Percentiles rank a stretch among this genome's conserved stretches.
Evolutionary conservation across 1,140 invertebrate species (phyloP).

Genomic region (Lordiphosa collinella): DNA sequence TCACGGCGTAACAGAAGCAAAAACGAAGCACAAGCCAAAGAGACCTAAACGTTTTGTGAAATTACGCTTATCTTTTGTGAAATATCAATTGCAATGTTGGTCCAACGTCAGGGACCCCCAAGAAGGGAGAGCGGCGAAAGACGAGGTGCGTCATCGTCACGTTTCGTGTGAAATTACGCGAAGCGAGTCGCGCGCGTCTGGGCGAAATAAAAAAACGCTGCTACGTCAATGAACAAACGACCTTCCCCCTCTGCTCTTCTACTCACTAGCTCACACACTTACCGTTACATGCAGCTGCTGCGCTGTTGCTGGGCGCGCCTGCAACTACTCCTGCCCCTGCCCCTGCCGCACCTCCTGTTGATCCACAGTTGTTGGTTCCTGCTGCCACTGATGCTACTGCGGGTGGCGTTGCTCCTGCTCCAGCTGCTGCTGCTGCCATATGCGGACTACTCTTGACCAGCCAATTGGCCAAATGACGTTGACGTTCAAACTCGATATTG

Average conservation of each 20-base stretch:
- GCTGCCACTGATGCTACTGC: conserved; percentile 17
- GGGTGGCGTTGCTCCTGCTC: conserved; percentile 18
- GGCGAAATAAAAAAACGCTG: conserved; percentile 5
- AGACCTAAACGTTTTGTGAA: conserved; percentile 67
- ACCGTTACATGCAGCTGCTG: conserved; percentile 64
- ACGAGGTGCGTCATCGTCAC: conserved; percentile 51
- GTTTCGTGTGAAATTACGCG: conserved; percentile 73
- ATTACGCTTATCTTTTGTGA: conserved; percentile 69
- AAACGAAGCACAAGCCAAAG: conserved; percentile 17
- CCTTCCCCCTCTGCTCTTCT: neutral
- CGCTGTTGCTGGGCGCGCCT: conserved; percentile 58
- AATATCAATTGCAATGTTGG: conserved; percentile 65
- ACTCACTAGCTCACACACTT: conserved; percentile 30
- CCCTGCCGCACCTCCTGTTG: conserved; percentile 22
- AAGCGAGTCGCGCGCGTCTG: conserved; percentile 53
- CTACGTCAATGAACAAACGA: conserved; percentile 44
- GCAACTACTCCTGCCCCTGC: conserved; percentile 29
- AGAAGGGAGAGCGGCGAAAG: neutral
- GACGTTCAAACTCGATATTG: conserved; percentile 78
- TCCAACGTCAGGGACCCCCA: neutral
- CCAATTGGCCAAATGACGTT: conserved; percentile 79
- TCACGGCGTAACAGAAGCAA: conserved; percentile 43
- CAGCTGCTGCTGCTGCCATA: conserved; percentile 68
- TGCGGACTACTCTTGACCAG: conserved; percentile 77
- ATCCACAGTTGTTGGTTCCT: conserved; percentile 23